Conservation (phyloP, 2,113 vertebrate genomes). For the Prolemur simus region DNA sequence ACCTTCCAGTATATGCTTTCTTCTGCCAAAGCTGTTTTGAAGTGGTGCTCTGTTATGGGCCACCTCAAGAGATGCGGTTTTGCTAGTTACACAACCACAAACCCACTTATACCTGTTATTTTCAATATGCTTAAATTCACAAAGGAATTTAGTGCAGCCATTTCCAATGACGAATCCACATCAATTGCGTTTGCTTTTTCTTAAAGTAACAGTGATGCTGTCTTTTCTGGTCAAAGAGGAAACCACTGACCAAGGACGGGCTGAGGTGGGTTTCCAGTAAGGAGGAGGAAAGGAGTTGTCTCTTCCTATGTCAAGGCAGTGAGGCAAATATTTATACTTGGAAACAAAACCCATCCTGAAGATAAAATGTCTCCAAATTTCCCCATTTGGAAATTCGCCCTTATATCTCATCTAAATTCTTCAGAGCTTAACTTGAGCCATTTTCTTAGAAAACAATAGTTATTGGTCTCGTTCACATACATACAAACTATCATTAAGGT, state of each 20-base stretch:
- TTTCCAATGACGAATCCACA: background rate
- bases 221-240: constrained; percentile 14
- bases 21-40: background rate
- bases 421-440: background rate
- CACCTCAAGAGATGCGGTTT: background rate
- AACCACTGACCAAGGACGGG: background rate
- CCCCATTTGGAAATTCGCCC: background rate
- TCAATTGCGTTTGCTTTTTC: background rate
- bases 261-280: background rate
- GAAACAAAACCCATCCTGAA: background rate
- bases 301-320: background rate
- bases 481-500: background rate
- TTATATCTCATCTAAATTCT: background rate
- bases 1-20: background rate
- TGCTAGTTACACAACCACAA: background rate
- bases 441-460: background rate
- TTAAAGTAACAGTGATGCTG: background rate
- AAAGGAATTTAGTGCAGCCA: background rate
- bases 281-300: background rate
- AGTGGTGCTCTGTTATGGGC: background rate
- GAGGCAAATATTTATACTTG: background rate
- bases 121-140: background rate
- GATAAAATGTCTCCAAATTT: background rate
- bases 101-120: background rate
- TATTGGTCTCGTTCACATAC: background rate